Base-by-base conservation (phyloP, 2,113 vertebrate genomes). In the Corythoichthys intestinalis region DNA sequence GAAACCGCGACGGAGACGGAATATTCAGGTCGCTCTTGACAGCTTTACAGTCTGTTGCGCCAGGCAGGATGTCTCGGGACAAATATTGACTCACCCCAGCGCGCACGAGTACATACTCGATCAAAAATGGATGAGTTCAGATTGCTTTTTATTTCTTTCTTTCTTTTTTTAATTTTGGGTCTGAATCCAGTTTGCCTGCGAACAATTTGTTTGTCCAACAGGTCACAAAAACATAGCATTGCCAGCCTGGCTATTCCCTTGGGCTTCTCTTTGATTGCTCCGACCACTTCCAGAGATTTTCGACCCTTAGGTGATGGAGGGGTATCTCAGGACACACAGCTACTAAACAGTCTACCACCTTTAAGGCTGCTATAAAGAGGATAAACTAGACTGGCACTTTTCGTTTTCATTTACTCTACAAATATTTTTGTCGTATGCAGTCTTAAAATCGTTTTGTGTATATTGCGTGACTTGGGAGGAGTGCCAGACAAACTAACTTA, bases 11-110 rank as follows among this genome's bases (percentile, higher is more conserved):
- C 86, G 82, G 82, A 88, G 86, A 87, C 82, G 86, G 85, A 89
- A 90, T 87, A 90, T 91, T 90, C 88, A 84, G 88, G 88, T 86
- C 89, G 82, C 85, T 83, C 87, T 85, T 87, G 86, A 92, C 88
- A 92, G 86, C 86, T 90, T 89, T 87, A 90, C 86, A 85, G 87
- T 90, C 87, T 37, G 34, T 58, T 58, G 28, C 56, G 47, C 85
- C 77, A 84, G 78, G 82, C 82, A 76, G 78, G 89, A 88, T 79
- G 87, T 92, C 89, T 85, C 65, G 87, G 88, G 81, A 89, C 88
- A 91, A 92, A 92, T 91, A 92, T 92, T 91, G 90, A 90, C 89
- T 88, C 57, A 69, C 62, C 65, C 71, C 64, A 54, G 61, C 47
- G 64, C 67, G 52, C 52, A 52, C 59, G 1, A 12, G 20, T 56